Conservation (phyloP, 2,797 vertebrate genomes). For the Arctocebus calabarensis region DNA sequence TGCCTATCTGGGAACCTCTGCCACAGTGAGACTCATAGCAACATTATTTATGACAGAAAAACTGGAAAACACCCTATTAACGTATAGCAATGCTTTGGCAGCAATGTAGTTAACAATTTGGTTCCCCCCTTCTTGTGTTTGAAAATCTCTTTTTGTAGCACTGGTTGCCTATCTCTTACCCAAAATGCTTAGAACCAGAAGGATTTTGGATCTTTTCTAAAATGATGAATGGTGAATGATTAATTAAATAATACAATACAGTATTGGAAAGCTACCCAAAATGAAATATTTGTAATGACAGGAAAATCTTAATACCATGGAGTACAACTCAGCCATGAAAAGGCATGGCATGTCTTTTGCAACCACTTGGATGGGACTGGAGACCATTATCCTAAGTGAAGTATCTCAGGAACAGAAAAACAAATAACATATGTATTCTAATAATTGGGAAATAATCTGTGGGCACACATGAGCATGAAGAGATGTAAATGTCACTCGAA, state of each 20-base stretch:
- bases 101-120: not conserved
- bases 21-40: not conserved
- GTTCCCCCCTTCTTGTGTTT: not conserved
- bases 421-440: not conserved
- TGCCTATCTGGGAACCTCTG: not conserved
- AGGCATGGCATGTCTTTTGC: not conserved
- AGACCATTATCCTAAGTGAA: not conserved
- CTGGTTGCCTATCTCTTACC: not conserved
- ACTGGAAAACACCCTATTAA: not conserved
- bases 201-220: not conserved
- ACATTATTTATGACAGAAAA: not conserved
- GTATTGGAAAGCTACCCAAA: not conserved
- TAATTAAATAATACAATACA: not conserved
- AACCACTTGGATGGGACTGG: not conserved
- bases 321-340: not conserved
- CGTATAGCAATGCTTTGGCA: not conserved
- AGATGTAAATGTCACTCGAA: not conserved
- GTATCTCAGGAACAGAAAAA: not conserved
- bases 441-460: not conserved
- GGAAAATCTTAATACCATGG: not conserved
- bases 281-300: not conserved
- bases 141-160: not conserved
- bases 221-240: not conserved
- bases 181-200: not conserved
- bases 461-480: not conserved